phyloP scores from a whole-genome alignment of 2,797 vertebrate genomes.

The Lacerta viridis region DNA sequence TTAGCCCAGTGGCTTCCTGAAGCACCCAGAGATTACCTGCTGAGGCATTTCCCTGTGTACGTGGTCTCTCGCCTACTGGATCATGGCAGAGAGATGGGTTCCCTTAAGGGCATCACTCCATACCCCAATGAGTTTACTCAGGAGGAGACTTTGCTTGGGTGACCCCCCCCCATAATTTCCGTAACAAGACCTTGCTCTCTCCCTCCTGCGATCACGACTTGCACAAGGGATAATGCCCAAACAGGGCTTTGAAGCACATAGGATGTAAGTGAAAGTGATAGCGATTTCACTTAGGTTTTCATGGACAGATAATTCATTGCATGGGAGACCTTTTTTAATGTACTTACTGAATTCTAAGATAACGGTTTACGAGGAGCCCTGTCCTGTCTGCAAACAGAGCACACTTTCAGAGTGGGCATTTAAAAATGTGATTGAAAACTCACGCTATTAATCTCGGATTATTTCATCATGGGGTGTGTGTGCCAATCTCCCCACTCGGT shows the following conservation, averaged over 20 bases:
- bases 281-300: neutral
- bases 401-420: neutral
- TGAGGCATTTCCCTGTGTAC: too few relatives aligned
- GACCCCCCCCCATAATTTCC: too few relatives aligned
- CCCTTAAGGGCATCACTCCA: too few relatives aligned
- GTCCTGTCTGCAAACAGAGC: neutral
- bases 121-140: too few relatives aligned
- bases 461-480: neutral
- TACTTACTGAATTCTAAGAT: neutral
- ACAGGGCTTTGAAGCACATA: neutral
- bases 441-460: neutral
- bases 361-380: neutral
- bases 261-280: neutral
- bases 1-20: too few relatives aligned
- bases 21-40: too few relatives aligned
- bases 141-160: too few relatives aligned
- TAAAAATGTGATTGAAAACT: neutral
- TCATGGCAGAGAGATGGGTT: too few relatives aligned
- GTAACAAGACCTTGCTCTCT: too few relatives aligned
- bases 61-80: too few relatives aligned
- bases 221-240: neutral
- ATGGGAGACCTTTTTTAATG: neutral
- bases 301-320: neutral
- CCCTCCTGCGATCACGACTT: neutral
- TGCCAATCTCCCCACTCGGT: neutral